A percentile compares a stretch with the other conserved stretches of the same genome.
phyloP scores from a whole-genome alignment of 2,797 vertebrate genomes.

The Phoebastria nigripes region DNA sequence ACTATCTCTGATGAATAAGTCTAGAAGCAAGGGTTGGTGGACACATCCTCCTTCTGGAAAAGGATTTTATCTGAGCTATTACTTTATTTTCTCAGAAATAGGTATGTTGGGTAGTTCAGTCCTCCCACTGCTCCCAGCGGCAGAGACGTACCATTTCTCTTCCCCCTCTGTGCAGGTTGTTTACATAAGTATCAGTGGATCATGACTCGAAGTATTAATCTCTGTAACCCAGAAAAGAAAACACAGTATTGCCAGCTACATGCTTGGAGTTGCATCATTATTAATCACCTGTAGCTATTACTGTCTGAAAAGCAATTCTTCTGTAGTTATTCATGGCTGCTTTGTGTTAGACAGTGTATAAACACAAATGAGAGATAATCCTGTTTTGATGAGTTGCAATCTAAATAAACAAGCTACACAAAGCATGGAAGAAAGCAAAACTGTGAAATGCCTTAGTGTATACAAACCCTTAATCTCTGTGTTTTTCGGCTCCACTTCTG shows the following conservation, averaged over 20 bases:
- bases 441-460: background rate
- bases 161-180: background rate
- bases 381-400: slow-evolving; percentile 19
- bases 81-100: background rate
- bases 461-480: background rate
- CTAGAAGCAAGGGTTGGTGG: background rate
- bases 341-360: slow-evolving; percentile 1
- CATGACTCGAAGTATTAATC: background rate
- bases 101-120: background rate
- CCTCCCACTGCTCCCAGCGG: background rate
- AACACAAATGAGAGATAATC: slow-evolving; percentile 19
- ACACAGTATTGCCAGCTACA: background rate
- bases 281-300: slow-evolving; percentile 50
- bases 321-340: background rate
- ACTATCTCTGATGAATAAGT: background rate
- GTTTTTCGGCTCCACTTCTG: background rate
- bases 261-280: background rate
- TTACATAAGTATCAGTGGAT: background rate
- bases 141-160: background rate
- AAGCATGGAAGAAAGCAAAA: slow-evolving; percentile 18
- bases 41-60: background rate
- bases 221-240: slow-evolving; percentile 38
- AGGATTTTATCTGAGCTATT: background rate
- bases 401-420: slow-evolving; percentile 27
- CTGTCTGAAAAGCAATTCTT: background rate